Evolutionary conservation across 2,888 invertebrate genomes (phyloP), one percentile per base, ranked within the genome.

Genomic region (Esperia sulphurella): DNA sequence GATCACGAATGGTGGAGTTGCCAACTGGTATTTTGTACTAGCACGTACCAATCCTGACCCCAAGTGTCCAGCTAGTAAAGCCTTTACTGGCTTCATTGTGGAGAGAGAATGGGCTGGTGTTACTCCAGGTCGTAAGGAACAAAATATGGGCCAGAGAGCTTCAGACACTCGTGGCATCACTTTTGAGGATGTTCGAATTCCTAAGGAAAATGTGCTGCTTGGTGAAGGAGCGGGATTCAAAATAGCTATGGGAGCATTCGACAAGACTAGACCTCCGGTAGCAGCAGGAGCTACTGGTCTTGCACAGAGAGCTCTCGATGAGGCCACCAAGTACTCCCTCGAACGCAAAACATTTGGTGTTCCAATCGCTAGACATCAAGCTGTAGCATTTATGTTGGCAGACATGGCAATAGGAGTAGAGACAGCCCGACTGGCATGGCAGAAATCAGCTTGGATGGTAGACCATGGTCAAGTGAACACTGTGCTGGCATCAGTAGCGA

Each of bases 1-100:
- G 99, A 99, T 99, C 71, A 99, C 99, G 44, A 98, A 98, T 76
- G 98, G 97, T 29, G 98, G 97, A 41, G 95, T 97, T 31, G 99
- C 99, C 29, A 98, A 97, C 84, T 99, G 97, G 97, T 21, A 21
- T 79, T 99, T 98, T 77, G 96, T 99, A 40, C 84, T 99, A 57
- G 98, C 98, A 0, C 92, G 98, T 52, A 97, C 98, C 0, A 94
- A 97, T 81, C 93, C 97, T 0, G 97, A 99, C 79, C 98, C 98
- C 5, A 98, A 98, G 81, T 92, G 93, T 51, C 94, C 98, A 0
- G 93, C 98, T 3, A 92, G 94, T 69, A 97, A 97, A 83, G 98
- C 98, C 0, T 98, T 99, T 79, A 98, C 98, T 29, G 98, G 96
- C 1, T 99, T 99, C 79, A 96, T 98, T 67, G 97, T 99, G 0